phyloP scores from a whole-genome alignment of 2,797 vertebrate species.

The Fistularia tabacaria region DNA sequence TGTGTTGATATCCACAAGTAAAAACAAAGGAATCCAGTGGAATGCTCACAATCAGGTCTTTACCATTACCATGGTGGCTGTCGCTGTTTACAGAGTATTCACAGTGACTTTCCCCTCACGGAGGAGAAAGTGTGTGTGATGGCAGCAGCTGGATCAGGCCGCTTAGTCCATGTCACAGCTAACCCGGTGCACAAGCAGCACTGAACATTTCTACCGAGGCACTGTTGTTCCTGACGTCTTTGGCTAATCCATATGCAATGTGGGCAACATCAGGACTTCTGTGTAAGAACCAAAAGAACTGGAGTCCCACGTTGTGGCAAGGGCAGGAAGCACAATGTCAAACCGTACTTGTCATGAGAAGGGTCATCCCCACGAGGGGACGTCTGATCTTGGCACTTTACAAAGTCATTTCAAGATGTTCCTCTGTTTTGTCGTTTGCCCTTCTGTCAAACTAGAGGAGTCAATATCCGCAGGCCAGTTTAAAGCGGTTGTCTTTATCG shows the following conservation, averaged over 20 bases:
- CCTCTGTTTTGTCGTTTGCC: constrained; percentile 49
- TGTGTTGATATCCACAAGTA: constrained; percentile 19
- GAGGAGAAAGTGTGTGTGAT: constrained; percentile 46
- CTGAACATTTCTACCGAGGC: constrained; percentile 46
- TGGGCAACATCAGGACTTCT: constrained; percentile 52
- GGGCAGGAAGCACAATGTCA: constrained; percentile 59
- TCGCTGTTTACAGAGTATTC: constrained; percentile 18
- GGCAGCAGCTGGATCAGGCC: constrained; percentile 65
- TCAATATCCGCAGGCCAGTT: constrained; percentile 61
- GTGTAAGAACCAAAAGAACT: constrained; percentile 36
- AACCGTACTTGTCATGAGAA: constrained; percentile 46
- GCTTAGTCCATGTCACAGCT: constrained; percentile 55
- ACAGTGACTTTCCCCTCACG: constrained; percentile 35
- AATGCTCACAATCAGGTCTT: too few relatives aligned
- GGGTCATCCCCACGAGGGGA: constrained; percentile 49
- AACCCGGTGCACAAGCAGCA: constrained; percentile 40
- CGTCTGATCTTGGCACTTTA: constrained; percentile 50
- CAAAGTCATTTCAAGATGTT: constrained; percentile 58
- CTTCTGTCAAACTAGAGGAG: constrained; percentile 60
- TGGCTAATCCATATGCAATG: constrained; percentile 43
- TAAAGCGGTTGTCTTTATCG: constrained; percentile 59
- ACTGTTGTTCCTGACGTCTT: constrained; percentile 23
- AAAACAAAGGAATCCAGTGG: neutral
- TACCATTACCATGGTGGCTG: constrained; percentile 33
- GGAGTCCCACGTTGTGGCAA: constrained; percentile 32